These are phyloP conservation scores for Ladona fulva DNA, from an alignment of 1,140 invertebrate species.

Conservation along the genomic window DNA sequence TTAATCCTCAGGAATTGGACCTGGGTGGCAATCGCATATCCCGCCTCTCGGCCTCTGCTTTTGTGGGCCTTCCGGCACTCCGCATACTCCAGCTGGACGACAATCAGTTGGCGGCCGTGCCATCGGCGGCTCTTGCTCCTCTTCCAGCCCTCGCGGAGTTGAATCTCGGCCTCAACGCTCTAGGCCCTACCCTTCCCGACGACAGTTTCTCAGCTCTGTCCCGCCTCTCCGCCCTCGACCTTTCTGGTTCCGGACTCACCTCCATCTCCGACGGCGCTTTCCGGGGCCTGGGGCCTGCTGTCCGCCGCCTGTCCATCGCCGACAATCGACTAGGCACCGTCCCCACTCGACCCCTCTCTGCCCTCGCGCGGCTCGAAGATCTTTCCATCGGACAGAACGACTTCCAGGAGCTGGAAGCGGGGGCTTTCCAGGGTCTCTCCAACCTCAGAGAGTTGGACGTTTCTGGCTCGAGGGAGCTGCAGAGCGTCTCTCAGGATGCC, in stretches of 20 bases:
- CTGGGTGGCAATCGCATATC: constrained; percentile 78
- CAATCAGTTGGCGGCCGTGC: constrained; percentile 67
- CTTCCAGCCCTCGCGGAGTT: constrained; percentile 69
- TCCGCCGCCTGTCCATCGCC: constrained; percentile 64
- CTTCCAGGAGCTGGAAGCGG: constrained; percentile 53
- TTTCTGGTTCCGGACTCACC: constrained; percentile 66
- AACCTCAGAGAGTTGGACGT: constrained; percentile 68
- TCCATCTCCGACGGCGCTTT: constrained; percentile 68
- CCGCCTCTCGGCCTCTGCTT: constrained; percentile 65
- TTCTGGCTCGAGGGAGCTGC: constrained; percentile 59
- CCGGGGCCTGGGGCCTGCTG: constrained; percentile 52
- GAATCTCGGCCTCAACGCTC: constrained; percentile 72
- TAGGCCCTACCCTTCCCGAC: constrained; percentile 52
- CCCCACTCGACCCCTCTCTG: constrained; percentile 61
- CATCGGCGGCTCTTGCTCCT: constrained; percentile 57
- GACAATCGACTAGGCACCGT: constrained; percentile 66
- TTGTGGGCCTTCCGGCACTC: constrained; percentile 63
- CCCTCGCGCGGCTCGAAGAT: constrained; percentile 64
- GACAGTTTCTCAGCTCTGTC: constrained; percentile 66
- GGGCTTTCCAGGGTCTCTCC: constrained; percentile 64
- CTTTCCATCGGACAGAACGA: constrained; percentile 74
- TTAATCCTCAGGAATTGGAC: constrained; percentile 60
- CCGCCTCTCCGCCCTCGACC: constrained; percentile 61
- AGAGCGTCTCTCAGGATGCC: constrained; percentile 59
- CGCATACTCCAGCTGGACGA: constrained; percentile 74